These are phyloP conservation scores for Ophthalmolycus amberensis DNA, from an alignment of 2,113 vertebrate genomes.

Conservation along the genomic window DNA sequence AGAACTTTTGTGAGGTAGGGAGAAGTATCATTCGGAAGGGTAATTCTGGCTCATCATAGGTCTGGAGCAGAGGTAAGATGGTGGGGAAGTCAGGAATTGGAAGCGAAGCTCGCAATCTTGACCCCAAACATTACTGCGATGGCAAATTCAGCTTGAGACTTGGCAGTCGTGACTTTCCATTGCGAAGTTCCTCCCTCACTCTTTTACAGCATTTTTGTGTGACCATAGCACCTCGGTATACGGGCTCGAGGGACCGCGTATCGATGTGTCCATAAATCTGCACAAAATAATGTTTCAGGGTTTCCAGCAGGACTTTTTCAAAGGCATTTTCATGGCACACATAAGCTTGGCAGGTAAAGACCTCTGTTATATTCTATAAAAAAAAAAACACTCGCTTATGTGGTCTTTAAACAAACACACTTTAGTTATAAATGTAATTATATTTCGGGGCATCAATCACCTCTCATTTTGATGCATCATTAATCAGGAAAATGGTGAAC, in stretches of 20 bases:
- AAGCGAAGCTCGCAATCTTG: constrained; percentile 65
- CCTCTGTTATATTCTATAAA: constrained; percentile 13
- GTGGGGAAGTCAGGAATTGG: constrained; percentile 65
- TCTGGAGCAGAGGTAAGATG: constrained; percentile 66
- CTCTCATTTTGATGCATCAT: constrained; percentile 77
- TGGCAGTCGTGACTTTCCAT: constrained; percentile 72
- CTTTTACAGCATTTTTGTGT: constrained; percentile 62
- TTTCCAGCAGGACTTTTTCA: constrained; percentile 33
- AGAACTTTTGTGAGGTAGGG: constrained; percentile 34
- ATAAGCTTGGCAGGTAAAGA: constrained; percentile 18
- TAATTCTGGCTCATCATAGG: constrained; percentile 66
- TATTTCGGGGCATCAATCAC: constrained; percentile 74
- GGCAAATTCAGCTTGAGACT: constrained; percentile 57
- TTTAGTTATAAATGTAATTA: constrained; percentile 70
- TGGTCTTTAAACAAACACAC: constrained; percentile 68
- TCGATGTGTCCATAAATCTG: constrained; percentile 57
- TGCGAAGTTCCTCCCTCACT: constrained; percentile 68
- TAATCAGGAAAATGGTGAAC: constrained; percentile 79
- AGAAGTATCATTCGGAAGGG: constrained; percentile 47
- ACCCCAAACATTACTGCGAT: constrained; percentile 71
- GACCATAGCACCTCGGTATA: constrained; percentile 68
- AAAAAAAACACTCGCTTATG: constrained; percentile 52
- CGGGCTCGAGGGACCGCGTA: constrained; percentile 47
- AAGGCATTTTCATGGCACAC: constrained; percentile 34
- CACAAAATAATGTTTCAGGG: constrained; percentile 46